These are phyloP conservation scores for Druon quercuslanigerum DNA, from an alignment of 1,140 invertebrate species.

Conservation along the genomic window DNA sequence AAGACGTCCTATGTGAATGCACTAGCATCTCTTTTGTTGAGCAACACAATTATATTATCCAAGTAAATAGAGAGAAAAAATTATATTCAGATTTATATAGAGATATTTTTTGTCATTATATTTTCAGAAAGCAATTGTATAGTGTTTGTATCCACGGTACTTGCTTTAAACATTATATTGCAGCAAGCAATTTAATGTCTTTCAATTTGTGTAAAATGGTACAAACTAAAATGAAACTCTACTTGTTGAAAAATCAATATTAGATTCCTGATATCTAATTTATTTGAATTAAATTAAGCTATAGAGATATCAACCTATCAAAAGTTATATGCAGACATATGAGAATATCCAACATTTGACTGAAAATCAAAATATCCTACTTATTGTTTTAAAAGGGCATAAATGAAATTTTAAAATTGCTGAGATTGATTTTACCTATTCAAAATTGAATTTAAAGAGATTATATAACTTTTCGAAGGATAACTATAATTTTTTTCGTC, in stretches of 20 bases:
- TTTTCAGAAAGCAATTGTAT: no score
- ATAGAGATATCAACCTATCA: neutral
- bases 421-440: neutral
- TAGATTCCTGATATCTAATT: neutral
- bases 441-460: neutral
- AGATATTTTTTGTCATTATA: no score
- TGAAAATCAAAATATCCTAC: neutral
- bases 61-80: no score
- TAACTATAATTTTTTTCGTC: neutral
- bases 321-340: neutral
- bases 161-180: no score
- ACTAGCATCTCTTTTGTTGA: neutral
- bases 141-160: no score
- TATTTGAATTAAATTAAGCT: neutral
- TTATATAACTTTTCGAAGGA: neutral
- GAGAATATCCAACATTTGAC: neutral
- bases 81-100: no score
- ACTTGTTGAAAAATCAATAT: neutral
- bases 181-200: no score
- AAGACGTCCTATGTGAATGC: constrained; percentile 23
- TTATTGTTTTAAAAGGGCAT: neutral
- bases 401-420: neutral
- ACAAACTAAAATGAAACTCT: neutral
- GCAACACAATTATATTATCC: neutral
- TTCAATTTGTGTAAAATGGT: neutral